phyloP scores from a whole-genome alignment of 2,888 invertebrate genomes.

The Cheilosia urbana region DNA sequence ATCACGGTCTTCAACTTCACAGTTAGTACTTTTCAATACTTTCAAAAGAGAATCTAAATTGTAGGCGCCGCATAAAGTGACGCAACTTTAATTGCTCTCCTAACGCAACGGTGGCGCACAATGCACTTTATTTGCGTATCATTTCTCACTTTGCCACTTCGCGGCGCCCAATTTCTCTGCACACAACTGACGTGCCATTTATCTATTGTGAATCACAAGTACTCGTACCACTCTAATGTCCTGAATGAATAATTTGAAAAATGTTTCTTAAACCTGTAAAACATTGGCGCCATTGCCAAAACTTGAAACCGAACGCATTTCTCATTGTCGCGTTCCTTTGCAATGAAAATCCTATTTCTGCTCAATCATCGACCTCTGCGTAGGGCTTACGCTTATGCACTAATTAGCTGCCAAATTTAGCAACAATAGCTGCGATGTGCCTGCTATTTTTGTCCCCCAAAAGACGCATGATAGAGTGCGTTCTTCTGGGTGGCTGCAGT shows the following conservation, averaged over 20 bases:
- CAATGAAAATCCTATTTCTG: constrained; percentile 53
- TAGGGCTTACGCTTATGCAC: constrained; percentile 51
- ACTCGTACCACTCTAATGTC: constrained; percentile 14
- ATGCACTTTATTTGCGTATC: background rate
- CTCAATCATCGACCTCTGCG: constrained; percentile 60
- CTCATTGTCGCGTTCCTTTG: constrained; percentile 53
- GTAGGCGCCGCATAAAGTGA: no score
- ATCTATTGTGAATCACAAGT: constrained; percentile 44
- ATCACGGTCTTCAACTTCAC: no score
- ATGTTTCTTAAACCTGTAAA: constrained; percentile 32
- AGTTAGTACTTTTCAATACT: no score
- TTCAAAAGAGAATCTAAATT: no score
- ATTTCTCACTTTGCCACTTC: background rate
- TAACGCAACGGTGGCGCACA: no score
- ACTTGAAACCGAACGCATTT: constrained; percentile 43
- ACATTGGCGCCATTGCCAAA: constrained; percentile 70
- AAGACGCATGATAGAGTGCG: constrained; percentile 48
- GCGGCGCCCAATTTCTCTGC: constrained; percentile 43
- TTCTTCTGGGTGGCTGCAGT: constrained; percentile 45
- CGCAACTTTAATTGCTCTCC: no score
- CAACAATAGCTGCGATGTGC: constrained; percentile 48
- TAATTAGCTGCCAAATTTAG: constrained; percentile 62
- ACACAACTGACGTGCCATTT: constrained; percentile 43
- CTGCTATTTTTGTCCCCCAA: constrained; percentile 39
- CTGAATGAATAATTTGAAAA: constrained; percentile 66